phyloP scores from a whole-genome alignment of 2,888 invertebrate species.

The Heteromurus nitidus region DNA sequence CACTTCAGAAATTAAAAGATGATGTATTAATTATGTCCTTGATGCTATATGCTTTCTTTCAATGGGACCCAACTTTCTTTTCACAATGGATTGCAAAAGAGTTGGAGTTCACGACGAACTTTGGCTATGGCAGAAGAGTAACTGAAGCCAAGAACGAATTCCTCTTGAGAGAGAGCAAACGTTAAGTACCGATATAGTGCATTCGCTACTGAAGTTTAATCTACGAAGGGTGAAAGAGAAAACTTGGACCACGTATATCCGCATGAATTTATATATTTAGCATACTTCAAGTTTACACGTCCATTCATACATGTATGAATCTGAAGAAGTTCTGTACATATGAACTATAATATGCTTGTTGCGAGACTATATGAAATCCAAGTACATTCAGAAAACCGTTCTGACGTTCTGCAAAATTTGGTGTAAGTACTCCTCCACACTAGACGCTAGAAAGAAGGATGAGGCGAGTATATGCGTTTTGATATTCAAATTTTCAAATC shows the following conservation, averaged over 20 bases:
- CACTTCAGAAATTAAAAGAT: neutral
- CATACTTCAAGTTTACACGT: neutral
- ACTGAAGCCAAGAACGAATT: slow-evolving; percentile 53
- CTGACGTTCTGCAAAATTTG: slow-evolving; percentile 61
- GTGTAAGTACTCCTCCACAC: slow-evolving; percentile 62
- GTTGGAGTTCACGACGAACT: slow-evolving; percentile 38
- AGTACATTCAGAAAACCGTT: too few species aligned
- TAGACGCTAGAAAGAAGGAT: slow-evolving; percentile 28
- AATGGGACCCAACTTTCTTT: too few species aligned
- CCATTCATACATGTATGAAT: slow-evolving; percentile 42
- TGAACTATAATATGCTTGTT: too few species aligned
- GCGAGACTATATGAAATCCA: too few species aligned
- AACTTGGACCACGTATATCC: too few species aligned
- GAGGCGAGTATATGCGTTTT: slow-evolving; percentile 10
- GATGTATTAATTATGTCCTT: neutral
- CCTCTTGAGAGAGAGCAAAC: slow-evolving; percentile 37
- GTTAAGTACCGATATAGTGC: slow-evolving; percentile 42
- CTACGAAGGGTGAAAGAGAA: neutral
- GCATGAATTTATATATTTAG: neutral
- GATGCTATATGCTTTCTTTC: too few species aligned
- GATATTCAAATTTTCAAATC: slow-evolving; percentile 30
- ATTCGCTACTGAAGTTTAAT: neutral
- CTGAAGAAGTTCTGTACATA: too few species aligned
- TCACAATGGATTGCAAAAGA: neutral
- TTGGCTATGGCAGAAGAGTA: slow-evolving; percentile 50